phyloP scores from a whole-genome alignment of 2,113 vertebrate genomes.

The Nibea coibor region DNA sequence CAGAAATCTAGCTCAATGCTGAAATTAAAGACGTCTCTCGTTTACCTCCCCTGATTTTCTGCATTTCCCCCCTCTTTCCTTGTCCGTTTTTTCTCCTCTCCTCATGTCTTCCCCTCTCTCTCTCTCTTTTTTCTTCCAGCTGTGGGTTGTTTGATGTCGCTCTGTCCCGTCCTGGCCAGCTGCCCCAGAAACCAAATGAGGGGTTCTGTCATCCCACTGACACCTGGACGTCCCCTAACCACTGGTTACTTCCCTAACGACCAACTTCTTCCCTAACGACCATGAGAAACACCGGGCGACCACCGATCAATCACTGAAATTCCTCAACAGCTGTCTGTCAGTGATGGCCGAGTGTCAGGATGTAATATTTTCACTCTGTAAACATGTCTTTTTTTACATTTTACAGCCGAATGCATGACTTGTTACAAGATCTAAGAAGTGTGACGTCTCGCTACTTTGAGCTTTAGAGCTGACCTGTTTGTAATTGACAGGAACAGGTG shows the following conservation, averaged over 20 bases:
- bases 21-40: neutral
- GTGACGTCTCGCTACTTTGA: neutral
- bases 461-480: neutral
- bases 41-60: neutral
- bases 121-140: conserved; percentile 43
- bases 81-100: conserved; percentile 22
- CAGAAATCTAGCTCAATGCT: neutral
- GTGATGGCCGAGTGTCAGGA: conserved; percentile 14
- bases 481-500: conserved; percentile 4
- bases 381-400: conserved; percentile 1
- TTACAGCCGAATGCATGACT: neutral
- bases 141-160: conserved; percentile 72
- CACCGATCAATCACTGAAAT: conserved; percentile 59
- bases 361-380: conserved; percentile 5
- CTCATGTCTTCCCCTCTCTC: conserved; percentile 9
- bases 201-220: conserved; percentile 66
- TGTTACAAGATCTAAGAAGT: neutral
- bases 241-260: conserved; percentile 63
- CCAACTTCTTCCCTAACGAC: conserved; percentile 56
- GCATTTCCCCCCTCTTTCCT: neutral
- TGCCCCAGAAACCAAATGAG: conserved; percentile 71
- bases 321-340: conserved; percentile 18
- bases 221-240: conserved; percentile 75
- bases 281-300: conserved; percentile 53
- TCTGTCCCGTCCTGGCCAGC: conserved; percentile 62